phyloP scores from a whole-genome alignment of 2,888 invertebrate species.

The Sarcophaga rosellei region DNA sequence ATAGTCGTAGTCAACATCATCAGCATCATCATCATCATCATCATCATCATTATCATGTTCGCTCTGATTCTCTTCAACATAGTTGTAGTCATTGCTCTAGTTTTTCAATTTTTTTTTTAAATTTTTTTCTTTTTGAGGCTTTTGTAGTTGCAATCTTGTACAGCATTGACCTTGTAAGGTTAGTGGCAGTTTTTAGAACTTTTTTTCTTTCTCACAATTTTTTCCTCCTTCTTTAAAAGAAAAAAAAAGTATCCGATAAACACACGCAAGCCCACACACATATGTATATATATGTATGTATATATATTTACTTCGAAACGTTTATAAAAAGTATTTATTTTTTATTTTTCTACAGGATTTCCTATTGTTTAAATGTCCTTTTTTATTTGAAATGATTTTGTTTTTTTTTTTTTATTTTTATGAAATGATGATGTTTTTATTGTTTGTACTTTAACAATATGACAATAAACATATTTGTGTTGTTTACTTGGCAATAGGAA shows the following conservation, averaged over 20 bases:
- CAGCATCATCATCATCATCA: no score
- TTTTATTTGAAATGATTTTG: slow-evolving; percentile 5
- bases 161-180: slow-evolving; percentile 63
- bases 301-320: not conserved
- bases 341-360: slow-evolving; percentile 23
- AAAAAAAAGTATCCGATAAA: not conserved
- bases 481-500: not conserved
- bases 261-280: not conserved
- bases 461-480: slow-evolving; percentile 19
- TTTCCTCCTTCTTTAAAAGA: not conserved
- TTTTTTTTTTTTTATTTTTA: not conserved
- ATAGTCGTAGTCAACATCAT: not conserved
- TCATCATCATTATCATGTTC: slow-evolving; percentile 19
- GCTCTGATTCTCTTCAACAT: slow-evolving; percentile 36
- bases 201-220: slow-evolving; percentile 8
- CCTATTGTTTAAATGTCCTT: slow-evolving; percentile 44
- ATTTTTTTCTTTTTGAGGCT: no score
- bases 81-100: slow-evolving; percentile 36
- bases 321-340: slow-evolving; percentile 9
- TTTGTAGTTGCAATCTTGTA: slow-evolving; percentile 36
- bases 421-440: not conserved
- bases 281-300: not conserved
- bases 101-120: slow-evolving; percentile 37
- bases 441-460: slow-evolving; percentile 12
- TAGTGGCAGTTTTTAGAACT: slow-evolving; percentile 46